These are phyloP conservation scores for Rostratula benghalensis DNA, from an alignment of 2,113 vertebrate genomes.

Conservation along the genomic window DNA sequence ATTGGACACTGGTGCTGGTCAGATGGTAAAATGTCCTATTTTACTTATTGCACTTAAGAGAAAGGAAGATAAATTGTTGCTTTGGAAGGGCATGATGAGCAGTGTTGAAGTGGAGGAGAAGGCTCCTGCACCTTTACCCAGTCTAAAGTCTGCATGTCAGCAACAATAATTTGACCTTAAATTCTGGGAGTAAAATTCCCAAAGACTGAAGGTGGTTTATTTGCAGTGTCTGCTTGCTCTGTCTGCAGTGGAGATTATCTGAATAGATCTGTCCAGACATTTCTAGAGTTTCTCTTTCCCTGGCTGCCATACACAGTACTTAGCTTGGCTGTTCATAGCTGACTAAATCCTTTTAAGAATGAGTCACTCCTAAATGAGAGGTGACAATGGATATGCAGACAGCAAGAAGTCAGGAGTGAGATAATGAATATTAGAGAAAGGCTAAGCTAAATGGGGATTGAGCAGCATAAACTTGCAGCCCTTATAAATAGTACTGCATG, in stretches of 20 bases:
- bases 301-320: not conserved
- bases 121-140: not conserved
- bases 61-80: not conserved
- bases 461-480: constrained; percentile 1
- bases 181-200: not conserved
- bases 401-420: constrained; percentile 25
- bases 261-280: constrained; percentile 31
- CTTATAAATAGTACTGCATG: constrained; percentile 23
- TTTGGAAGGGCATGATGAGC: not conserved
- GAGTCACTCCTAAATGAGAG: constrained; percentile 48
- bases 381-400: constrained; percentile 52
- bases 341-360: constrained; percentile 62
- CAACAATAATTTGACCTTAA: not conserved
- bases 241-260: not conserved
- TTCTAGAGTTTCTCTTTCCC: not conserved
- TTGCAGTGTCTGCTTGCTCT: not conserved
- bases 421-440: constrained; percentile 44
- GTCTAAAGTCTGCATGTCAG: not conserved
- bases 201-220: not conserved
- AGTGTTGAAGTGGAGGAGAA: not conserved
- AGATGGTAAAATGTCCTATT: not conserved
- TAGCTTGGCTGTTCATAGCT: constrained; percentile 43
- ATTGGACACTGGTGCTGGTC: not conserved
- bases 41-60: not conserved
- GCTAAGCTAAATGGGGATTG: constrained; percentile 15